A percentile compares a stretch with the other conserved stretches of the same genome.
phyloP scores from a whole-genome alignment of 35 echinoderm and acorn worm species.

The Diadema setosum region DNA sequence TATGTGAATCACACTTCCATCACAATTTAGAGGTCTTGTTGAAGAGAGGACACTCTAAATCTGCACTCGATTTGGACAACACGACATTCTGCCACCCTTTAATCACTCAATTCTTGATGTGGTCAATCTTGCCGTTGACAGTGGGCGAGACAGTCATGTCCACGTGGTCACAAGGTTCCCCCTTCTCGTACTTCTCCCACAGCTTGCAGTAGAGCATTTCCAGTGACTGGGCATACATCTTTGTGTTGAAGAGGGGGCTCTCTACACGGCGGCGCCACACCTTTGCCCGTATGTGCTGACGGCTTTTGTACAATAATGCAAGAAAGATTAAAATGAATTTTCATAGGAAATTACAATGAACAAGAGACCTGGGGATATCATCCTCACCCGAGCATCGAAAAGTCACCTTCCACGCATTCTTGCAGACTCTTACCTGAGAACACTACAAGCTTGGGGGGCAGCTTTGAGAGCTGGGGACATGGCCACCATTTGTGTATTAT shows the following conservation, averaged over 20 bases:
- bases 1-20: not conserved
- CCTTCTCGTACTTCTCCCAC: slow-evolving; percentile 75
- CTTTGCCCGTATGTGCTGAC: slow-evolving; percentile 57
- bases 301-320: too few species aligned
- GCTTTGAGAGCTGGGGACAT: too few species aligned
- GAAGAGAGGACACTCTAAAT: not conserved
- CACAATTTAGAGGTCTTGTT: not conserved
- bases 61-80: not conserved
- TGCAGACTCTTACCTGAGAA: not conserved
- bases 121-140: slow-evolving; percentile 9
- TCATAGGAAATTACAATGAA: not conserved
- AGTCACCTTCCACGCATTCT: too few species aligned
- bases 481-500: not conserved
- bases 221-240: slow-evolving; percentile 64
- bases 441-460: too few species aligned
- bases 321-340: not conserved
- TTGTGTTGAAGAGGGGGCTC: slow-evolving; percentile 74
- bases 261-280: slow-evolving; percentile 70
- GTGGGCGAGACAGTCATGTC: not conserved
- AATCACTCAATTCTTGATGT: not conserved
- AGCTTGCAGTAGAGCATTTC: slow-evolving; percentile 70
- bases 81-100: not conserved
- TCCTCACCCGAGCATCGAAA: not conserved
- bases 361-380: not conserved
- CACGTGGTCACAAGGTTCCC: slow-evolving; percentile 48